Evolutionary conservation across 92 coral and sea anemone species (phyloP).

Genomic region (Micromussa lordhowensis): DNA sequence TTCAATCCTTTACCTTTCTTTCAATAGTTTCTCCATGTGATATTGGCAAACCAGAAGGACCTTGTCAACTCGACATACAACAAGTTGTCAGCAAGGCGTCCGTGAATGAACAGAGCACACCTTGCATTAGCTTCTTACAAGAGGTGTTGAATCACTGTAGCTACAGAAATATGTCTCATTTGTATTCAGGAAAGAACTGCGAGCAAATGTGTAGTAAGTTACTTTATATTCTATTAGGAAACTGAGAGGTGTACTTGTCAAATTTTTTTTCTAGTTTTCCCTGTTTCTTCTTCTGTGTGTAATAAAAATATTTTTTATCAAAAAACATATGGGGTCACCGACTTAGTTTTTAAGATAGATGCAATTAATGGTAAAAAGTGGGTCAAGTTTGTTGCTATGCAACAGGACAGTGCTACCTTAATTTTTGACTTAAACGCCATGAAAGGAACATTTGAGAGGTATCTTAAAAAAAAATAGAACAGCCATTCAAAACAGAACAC

Average conservation of each 20-base stretch:
- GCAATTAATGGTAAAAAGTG: no score
- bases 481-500: no score
- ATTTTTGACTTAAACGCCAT: no score
- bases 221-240: background rate
- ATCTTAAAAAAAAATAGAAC: no score
- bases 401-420: no score
- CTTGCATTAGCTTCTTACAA: constrained; percentile 82
- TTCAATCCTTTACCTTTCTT: background rate
- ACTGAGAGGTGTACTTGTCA: background rate
- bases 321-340: no score
- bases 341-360: no score
- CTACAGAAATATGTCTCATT: constrained; percentile 65
- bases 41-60: constrained; percentile 80
- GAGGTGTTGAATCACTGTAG: constrained; percentile 77
- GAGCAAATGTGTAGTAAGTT: constrained; percentile 91
- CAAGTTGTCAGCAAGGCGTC: constrained; percentile 71
- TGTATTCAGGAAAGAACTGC: constrained; percentile 79
- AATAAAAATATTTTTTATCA: no score
- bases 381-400: no score
- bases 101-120: constrained; percentile 64
- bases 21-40: constrained; percentile 77
- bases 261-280: no score
- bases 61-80: constrained; percentile 78
- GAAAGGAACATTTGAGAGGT: no score
- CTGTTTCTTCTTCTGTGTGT: no score